Evolutionary conservation across 1,140 invertebrate genomes (phyloP), one percentile per base, ranked within the genome.

Genomic region (Drosophila yakuba): DNA sequence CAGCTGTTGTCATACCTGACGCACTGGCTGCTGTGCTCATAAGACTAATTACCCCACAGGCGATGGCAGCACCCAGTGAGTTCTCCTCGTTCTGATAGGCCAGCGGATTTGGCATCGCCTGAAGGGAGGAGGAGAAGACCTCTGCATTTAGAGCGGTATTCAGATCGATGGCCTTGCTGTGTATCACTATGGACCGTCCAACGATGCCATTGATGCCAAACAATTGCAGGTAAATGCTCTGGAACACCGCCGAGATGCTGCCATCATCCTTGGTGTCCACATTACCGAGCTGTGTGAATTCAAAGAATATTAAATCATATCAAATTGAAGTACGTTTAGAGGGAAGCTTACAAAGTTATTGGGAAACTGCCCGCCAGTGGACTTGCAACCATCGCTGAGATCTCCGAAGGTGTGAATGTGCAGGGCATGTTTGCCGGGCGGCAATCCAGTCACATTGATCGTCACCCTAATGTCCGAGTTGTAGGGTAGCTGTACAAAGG

Each of bases 371-470:
- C 91, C 81, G 35, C 93, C 93, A 0, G 93, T 92, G 0, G 93
- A 93, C 35, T 92, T 93, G 67, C 93, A 94, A 74, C 94, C 95
- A 68, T 95, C 94, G 35, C 93, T 94, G n/a, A 94, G 81, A 80
- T 96, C 95, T 0, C 96, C 96, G 78, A 93, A 95, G 62, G 95
- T 92, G 89, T 97, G 96, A 20, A 97, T 94, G 86, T 97, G 96
- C 73, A 97, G 95, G 0, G 96, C 96, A 92, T 97, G 96, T 68
- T 93, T 74, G 6, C 95, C 95, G 4, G 93, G 92, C 0, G 93
- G 90, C 35, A 96, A 71, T 10, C 95, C 95, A 3, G 88, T 93
- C 11, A 95, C 92, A 75, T 94, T 93, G 11, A 95, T 95, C 2
- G 91, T 92, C 14, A 96, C 89, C 32, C 83, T 80, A 4, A 94